Base-by-base conservation (phyloP, 35 echinoderm and acorn worm species). In the Apostichopus parvimensis region DNA sequence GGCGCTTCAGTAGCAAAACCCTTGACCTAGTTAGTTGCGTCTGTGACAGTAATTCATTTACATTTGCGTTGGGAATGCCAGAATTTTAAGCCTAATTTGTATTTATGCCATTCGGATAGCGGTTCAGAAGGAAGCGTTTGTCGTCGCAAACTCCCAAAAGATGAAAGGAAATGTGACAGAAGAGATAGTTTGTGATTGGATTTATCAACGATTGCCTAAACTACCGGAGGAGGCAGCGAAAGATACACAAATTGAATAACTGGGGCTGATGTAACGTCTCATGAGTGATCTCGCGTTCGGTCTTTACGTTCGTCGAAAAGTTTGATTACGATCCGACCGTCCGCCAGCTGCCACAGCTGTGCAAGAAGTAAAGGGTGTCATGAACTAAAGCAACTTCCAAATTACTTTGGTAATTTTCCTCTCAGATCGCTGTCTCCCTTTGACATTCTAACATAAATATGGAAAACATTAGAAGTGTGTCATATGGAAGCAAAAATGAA, bases 191-290 rank as follows among this genome's bases (percentile, higher is more conserved):
- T 59, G 7, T 54, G 55, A 84, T 84, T 84, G 81, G 57, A 84
- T 84, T 84, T 84, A 59, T 84, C 53, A 84, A 58, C 56, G 53
- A 84, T 59, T 59, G 54, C 34, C 57, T 84, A 84, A 45, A 84
- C 57, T 15, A 84, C 54, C 7, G 24, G 52, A 84, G 55, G 52
- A 84, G 57, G 81, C 52, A 84, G 10, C 0, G 15, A 80, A 28
- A 80, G 20, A 59, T 20, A 17, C n/a, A 84, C 81, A 84, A 84
- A 84, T 84, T 84, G 54, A 84, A 84, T 84, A 84, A 58, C 53
- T 84, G 17, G 25, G 56, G 1, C 11, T 34, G 52, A 56, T 56
- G 8, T 84, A 7, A 14, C 58, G 81, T 84, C 81, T 84, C 81
- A 5, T 15, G 81, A 84, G 81, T 84, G 81, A 84, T 84, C 58